Percentiles rank a stretch among this genome's conserved stretches.
Conservation (phyloP, 2,113 vertebrate genomes). For the Carassius carassius region DNA sequence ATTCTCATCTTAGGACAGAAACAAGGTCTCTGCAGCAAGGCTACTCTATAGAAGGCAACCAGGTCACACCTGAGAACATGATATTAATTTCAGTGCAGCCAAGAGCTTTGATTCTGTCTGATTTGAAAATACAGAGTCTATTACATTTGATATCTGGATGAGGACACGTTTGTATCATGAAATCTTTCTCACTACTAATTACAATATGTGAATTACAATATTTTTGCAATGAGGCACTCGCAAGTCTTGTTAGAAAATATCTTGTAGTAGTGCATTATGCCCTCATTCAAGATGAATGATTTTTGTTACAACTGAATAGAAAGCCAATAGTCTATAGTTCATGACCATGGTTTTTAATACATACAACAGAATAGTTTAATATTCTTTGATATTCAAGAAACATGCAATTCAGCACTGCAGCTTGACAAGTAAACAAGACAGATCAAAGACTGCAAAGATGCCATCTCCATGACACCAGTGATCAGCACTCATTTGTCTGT, state of each 20-base stretch:
- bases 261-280: background rate
- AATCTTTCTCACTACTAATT: background rate
- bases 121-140: conserved; percentile 22
- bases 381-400: background rate
- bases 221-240: background rate
- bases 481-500: conserved; percentile 19
- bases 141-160: background rate
- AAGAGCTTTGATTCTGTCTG: conserved; percentile 25
- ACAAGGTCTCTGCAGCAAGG: conserved; percentile 15
- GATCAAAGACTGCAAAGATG: conserved; percentile 10
- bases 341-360: background rate
- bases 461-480: background rate
- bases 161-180: background rate
- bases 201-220: background rate
- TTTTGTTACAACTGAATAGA: background rate
- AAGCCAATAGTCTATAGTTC: background rate
- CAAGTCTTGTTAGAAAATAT: background rate
- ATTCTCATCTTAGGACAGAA: conserved; percentile 5
- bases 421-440: conserved; percentile 8
- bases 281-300: background rate
- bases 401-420: background rate
- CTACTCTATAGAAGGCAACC: conserved; percentile 9
- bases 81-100: background rate
- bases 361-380: background rate
- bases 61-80: conserved; percentile 25